Conservation (phyloP, 2,888 invertebrate genomes). For the Andricus quercusramuli region DNA sequence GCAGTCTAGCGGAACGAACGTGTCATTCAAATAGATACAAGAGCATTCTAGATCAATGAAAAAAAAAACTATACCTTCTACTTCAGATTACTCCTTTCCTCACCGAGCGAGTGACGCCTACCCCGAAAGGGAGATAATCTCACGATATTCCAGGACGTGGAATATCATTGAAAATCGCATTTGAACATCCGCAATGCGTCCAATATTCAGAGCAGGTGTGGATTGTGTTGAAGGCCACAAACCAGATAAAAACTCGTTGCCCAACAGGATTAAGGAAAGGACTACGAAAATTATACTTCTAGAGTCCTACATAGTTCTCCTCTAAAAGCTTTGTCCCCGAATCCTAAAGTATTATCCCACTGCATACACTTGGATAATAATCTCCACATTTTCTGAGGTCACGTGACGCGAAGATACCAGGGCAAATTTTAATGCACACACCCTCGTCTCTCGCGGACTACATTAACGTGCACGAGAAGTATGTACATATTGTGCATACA, state of each 20-base stretch:
- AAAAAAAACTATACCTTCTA: too few relatives aligned
- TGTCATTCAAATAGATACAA: too few relatives aligned
- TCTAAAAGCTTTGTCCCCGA: not conserved
- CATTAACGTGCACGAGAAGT: not conserved
- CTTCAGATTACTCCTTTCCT: too few relatives aligned
- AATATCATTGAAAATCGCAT: slow-evolving; percentile 11
- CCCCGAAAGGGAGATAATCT: not conserved
- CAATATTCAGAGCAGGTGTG: slow-evolving; percentile 18
- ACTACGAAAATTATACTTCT: not conserved
- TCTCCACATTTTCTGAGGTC: not conserved
- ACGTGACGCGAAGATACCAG: slow-evolving; percentile 6
- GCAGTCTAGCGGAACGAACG: too few relatives aligned
- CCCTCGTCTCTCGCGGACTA: not conserved
- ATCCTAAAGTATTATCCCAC: not conserved
- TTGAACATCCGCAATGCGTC: slow-evolving; percentile 28
- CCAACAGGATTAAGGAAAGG: not conserved
- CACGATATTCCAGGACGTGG: not conserved
- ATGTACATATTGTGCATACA: slow-evolving; percentile 5
- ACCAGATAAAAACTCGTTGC: not conserved
- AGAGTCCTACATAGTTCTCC: not conserved
- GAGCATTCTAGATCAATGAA: too few relatives aligned
- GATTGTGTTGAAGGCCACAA: not conserved
- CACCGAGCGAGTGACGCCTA: too few relatives aligned
- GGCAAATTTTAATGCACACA: not conserved
- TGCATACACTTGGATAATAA: not conserved